A percentile compares a stretch with the other conserved stretches of the same genome.
Conservation (phyloP, 1,140 invertebrate genomes). For the Drosophila lacertosa region DNA sequence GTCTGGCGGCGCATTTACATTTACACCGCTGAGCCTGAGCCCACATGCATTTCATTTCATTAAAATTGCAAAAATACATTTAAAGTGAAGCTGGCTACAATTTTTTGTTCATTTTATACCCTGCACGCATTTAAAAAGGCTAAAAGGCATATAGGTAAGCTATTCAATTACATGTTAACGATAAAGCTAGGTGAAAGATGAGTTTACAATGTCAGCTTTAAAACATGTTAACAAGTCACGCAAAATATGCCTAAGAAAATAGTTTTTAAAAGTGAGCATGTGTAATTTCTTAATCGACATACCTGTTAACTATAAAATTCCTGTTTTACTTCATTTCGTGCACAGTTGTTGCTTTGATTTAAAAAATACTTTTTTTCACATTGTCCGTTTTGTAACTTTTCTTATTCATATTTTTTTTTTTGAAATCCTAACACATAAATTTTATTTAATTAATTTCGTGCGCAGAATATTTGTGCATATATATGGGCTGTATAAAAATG, state of each 20-base stretch:
- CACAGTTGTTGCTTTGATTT: slow-evolving; percentile 41
- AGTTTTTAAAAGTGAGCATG: not conserved
- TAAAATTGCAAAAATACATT: slow-evolving; percentile 79
- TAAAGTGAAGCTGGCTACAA: slow-evolving; percentile 58
- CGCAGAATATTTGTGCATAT: not conserved
- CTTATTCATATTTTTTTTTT: not conserved
- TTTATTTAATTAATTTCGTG: slow-evolving; percentile 57
- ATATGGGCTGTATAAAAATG: slow-evolving; percentile 2
- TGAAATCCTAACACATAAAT: slow-evolving; percentile 35
- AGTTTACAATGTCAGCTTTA: no score
- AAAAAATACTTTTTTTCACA: slow-evolving; percentile 29
- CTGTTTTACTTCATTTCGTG: not conserved
- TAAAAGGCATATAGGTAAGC: not conserved
- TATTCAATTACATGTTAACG: not conserved
- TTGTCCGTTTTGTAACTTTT: slow-evolving; percentile 21
- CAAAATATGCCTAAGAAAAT: not conserved
- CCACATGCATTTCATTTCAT: slow-evolving; percentile 80
- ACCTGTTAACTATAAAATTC: not conserved
- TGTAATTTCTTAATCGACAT: not conserved
- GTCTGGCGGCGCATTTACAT: slow-evolving; percentile 67
- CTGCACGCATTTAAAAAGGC: not conserved
- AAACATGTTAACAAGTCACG: not conserved
- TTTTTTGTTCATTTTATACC: slow-evolving; percentile 19
- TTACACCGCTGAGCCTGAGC: slow-evolving; percentile 38
- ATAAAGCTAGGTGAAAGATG: not conserved